Evolutionary conservation across 2,113 vertebrate genomes (phyloP), one percentile per base, ranked within the genome.

Genomic region (Nyctibius bracteatus): DNA sequence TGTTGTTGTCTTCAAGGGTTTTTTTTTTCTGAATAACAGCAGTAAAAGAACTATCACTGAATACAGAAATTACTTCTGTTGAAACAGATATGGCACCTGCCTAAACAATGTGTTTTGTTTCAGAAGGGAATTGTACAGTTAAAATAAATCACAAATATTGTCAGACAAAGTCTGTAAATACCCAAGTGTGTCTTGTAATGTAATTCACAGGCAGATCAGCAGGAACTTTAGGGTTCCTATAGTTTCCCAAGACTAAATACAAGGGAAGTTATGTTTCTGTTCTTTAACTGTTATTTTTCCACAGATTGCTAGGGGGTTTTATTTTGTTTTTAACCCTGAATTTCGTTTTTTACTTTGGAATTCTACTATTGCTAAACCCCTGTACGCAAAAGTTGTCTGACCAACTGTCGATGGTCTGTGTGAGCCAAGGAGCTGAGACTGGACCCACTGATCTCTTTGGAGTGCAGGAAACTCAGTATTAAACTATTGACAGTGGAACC

Each of bases 31-130:
- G 52, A 86, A 31, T 72, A 90, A 87, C 2, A 6, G 20, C 68
- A 88, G 28, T 47, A 65, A 51, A 78, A 88, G n/a, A 74, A 51
- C 57, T 61, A 39, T 15, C 59, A 70, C 35, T 9, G 41, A 90
- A 81, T 66, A 55, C 8, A 84, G 37, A 79, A 71, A 82, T 91
- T 44, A 81, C 28, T 49, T 93, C 13, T 1, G 7, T 58, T 79
- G 78, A 91, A 96, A 82, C 47, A 91, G 49, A 95, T 57, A 90
- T 19, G 35, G 86, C 89, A 86, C 83, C 95, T 93, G 88, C 63
- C 73, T 95, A 96, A 90, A 96, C 90, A 95, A 94, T 81, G 43
- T 67, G 35, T 8, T 95, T 93, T 92, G 59, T 55, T 95, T 81
- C 80, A 81, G 65, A 86, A 79, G 8, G 21, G 24, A 71, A 72